Evolutionary conservation across 2,888 invertebrate genomes (phyloP).

Genomic region (Dusona sp.): DNA sequence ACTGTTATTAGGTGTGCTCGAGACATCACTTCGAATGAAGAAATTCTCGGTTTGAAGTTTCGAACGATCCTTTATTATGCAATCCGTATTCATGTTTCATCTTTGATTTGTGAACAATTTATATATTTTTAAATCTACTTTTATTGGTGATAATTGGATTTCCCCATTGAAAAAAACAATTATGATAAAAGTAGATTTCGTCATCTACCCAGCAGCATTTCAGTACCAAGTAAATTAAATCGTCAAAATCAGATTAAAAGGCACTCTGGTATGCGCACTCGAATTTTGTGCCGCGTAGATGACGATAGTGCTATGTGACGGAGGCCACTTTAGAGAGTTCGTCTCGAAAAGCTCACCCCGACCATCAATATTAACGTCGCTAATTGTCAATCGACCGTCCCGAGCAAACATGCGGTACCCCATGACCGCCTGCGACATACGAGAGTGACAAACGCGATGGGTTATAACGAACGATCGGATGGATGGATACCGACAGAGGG

Average conservation of each 20-base stretch:
- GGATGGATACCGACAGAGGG: slow-evolving; percentile 2
- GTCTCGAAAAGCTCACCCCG: slow-evolving; percentile 44
- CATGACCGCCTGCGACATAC: slow-evolving; percentile 42
- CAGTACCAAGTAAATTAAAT: slow-evolving; percentile 41
- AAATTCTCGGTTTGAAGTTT: background rate
- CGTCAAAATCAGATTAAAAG: slow-evolving; percentile 56
- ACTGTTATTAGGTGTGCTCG: no score
- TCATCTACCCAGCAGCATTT: slow-evolving; percentile 18
- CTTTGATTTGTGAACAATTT: background rate
- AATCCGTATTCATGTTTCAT: background rate
- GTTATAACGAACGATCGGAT: slow-evolving; percentile 27
- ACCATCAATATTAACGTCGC: slow-evolving; percentile 51
- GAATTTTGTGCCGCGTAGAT: slow-evolving; percentile 50
- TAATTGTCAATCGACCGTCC: slow-evolving; percentile 58
- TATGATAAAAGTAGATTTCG: slow-evolving; percentile 5
- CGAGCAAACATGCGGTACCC: slow-evolving; percentile 44
- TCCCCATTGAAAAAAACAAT: slow-evolving; percentile 25
- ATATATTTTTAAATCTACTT: background rate
- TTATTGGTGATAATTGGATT: background rate
- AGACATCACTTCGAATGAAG: background rate
- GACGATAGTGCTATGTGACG: slow-evolving; percentile 30
- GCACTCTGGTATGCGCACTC: slow-evolving; percentile 48
- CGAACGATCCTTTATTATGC: background rate
- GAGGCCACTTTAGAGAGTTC: slow-evolving; percentile 53
- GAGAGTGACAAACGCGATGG: slow-evolving; percentile 27